These are phyloP conservation scores for Periphyllus acericola DNA, from an alignment of 2,888 invertebrate genomes.

Conservation along the genomic window DNA sequence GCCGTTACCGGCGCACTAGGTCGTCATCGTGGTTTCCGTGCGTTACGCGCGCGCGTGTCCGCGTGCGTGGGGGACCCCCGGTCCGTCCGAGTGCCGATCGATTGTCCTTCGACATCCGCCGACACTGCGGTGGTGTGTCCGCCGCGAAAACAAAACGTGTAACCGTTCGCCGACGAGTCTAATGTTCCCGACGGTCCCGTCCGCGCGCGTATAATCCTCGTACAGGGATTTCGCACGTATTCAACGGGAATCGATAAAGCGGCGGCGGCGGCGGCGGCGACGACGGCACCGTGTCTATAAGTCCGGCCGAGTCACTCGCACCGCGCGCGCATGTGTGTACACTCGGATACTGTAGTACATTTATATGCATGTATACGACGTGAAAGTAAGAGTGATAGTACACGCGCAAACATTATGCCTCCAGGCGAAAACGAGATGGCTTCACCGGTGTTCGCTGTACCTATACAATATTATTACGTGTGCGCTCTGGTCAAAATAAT, in stretches of 20 bases:
- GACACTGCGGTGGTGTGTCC: background rate
- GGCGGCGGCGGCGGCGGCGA: background rate
- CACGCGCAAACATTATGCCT: background rate
- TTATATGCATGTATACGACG: constrained; percentile 27
- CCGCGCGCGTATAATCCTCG: background rate
- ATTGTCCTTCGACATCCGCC: background rate
- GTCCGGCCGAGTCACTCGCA: constrained; percentile 3
- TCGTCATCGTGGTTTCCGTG: too few relatives aligned
- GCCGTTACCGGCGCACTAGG: too few relatives aligned
- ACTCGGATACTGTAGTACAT: background rate
- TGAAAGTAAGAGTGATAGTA: background rate
- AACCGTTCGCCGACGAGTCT: background rate
- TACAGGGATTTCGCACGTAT: constrained; percentile 39
- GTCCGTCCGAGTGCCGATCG: background rate
- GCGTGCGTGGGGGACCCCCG: background rate
- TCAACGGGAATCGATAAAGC: constrained; percentile 36
- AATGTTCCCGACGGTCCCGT: background rate
- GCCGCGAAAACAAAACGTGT: background rate
- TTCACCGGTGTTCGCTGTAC: background rate
- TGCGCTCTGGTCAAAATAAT: too few relatives aligned
- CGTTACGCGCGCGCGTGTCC: too few relatives aligned
- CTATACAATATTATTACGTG: too few relatives aligned
- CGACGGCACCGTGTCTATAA: background rate
- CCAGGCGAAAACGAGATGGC: constrained; percentile 3
- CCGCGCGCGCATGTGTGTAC: constrained; percentile 21